Evolutionary conservation across 1,140 invertebrate genomes (phyloP).

Genomic region (Aphelenchoides avenae): DNA sequence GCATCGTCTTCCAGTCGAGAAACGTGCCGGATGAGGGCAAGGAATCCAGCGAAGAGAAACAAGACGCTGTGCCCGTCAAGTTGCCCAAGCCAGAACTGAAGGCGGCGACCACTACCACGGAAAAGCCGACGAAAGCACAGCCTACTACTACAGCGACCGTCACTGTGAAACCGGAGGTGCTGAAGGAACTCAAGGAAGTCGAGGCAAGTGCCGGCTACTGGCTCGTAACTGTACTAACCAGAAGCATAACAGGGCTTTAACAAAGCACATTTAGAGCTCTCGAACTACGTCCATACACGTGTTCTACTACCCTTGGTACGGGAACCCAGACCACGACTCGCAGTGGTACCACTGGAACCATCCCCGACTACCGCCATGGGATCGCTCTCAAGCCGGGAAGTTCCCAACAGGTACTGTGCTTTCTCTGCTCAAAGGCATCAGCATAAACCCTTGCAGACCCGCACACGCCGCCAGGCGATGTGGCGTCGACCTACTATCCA

Average conservation of each 20-base stretch:
- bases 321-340: conserved; percentile 60
- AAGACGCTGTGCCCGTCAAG: conserved; percentile 5
- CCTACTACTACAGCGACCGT: neutral
- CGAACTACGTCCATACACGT: conserved; percentile 57
- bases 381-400: conserved; percentile 50
- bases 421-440: too few relatives aligned
- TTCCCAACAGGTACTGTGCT: conserved; percentile 55
- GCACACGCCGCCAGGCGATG: conserved; percentile 62
- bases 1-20: too few relatives aligned
- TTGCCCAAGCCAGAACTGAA: conserved; percentile 1
- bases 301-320: conserved; percentile 65
- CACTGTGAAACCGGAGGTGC: neutral
- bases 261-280: conserved; percentile 26
- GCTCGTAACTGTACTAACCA: neutral
- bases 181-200: conserved; percentile 1
- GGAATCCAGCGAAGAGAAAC: conserved; percentile 4
- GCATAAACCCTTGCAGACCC: conserved; percentile 18
- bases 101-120: neutral
- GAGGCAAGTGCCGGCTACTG: too few relatives aligned
- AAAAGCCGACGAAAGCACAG: conserved; percentile 4
- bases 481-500: conserved; percentile 63
- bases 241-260: conserved; percentile 25
- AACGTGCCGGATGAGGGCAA: conserved; percentile 14
- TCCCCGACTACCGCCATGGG: conserved; percentile 61
- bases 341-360: conserved; percentile 64